phyloP scores from a whole-genome alignment of 2,113 vertebrate species.

The Notarius lentiginosus region DNA sequence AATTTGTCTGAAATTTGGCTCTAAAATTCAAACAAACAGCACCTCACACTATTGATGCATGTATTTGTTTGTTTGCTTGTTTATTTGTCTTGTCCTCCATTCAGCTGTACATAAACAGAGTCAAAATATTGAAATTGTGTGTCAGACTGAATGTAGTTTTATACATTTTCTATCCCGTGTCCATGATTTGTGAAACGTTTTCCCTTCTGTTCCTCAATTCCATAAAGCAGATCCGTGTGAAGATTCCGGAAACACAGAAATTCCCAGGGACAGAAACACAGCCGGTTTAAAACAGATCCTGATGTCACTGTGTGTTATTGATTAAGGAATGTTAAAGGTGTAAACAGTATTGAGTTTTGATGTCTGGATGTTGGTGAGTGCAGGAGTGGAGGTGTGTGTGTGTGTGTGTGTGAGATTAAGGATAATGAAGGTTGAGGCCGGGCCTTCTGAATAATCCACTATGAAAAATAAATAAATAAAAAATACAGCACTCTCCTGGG shows the following conservation, averaged over 20 bases:
- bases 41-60: not conserved
- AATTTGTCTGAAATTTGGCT: not conserved
- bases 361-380: conserved; percentile 43
- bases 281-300: conserved; percentile 58
- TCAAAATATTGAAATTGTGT: not conserved
- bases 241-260: not conserved
- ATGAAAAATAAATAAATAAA: conserved; percentile 67
- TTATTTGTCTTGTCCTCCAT: not conserved
- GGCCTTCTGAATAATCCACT: conserved; percentile 65
- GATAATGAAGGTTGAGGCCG: conserved; percentile 59
- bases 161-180: not conserved
- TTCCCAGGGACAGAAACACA: conserved; percentile 51
- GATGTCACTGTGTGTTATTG: conserved; percentile 64
- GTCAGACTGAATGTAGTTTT: not conserved
- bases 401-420: conserved; percentile 64
- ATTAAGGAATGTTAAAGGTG: conserved; percentile 62
- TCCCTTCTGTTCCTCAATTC: not conserved
- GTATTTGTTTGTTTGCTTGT: not conserved
- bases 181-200: not conserved
- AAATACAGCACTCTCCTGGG: conserved; percentile 71
- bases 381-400: conserved; percentile 16
- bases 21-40: not conserved
- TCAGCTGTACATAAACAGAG: not conserved
- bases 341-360: conserved; percentile 63
- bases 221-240: not conserved